Evolutionary conservation across 1,140 invertebrate genomes (phyloP).

Genomic region (Dinothrombium tinctorium): DNA sequence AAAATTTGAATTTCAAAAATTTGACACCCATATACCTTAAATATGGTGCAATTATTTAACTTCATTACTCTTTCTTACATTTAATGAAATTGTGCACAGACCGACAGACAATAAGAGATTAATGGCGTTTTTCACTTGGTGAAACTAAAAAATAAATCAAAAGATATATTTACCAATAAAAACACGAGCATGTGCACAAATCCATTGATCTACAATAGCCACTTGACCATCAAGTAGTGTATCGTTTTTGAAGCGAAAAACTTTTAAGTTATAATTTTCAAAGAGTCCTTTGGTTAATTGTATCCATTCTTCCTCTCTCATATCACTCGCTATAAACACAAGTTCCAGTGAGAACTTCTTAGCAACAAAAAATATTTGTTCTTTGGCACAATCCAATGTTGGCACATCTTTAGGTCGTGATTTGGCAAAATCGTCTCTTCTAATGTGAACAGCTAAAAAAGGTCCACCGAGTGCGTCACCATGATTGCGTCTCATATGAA

Average conservation of each 20-base stretch:
- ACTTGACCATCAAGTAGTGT: conserved; percentile 49
- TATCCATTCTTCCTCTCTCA: conserved; percentile 20
- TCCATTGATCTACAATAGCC: conserved; percentile 87
- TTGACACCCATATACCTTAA: too few relatives aligned
- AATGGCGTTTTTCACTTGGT: too few relatives aligned
- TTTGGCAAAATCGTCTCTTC: conserved; percentile 54
- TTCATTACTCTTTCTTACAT: too few relatives aligned
- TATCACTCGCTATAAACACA: conserved; percentile 51
- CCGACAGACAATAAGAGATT: too few relatives aligned
- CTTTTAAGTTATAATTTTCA: background rate
- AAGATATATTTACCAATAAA: conserved; percentile 62
- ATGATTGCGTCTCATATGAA: conserved; percentile 30
- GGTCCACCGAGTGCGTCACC: conserved; percentile 35
- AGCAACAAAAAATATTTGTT: conserved; percentile 31
- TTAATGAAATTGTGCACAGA: too few relatives aligned
- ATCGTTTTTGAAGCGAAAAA: conserved; percentile 6
- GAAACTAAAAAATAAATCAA: too few relatives aligned
- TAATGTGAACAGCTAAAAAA: conserved; percentile 54
- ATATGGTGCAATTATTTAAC: too few relatives aligned
- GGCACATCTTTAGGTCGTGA: conserved; percentile 41
- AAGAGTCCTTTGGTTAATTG: background rate
- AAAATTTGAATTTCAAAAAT: too few relatives aligned
- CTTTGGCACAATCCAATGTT: conserved; percentile 36
- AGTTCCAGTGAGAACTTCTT: background rate
- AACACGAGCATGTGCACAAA: conserved; percentile 53